Evolutionary conservation across 2,888 invertebrate species (phyloP).

Genomic region (Drepanosiphum platanoidis): DNA sequence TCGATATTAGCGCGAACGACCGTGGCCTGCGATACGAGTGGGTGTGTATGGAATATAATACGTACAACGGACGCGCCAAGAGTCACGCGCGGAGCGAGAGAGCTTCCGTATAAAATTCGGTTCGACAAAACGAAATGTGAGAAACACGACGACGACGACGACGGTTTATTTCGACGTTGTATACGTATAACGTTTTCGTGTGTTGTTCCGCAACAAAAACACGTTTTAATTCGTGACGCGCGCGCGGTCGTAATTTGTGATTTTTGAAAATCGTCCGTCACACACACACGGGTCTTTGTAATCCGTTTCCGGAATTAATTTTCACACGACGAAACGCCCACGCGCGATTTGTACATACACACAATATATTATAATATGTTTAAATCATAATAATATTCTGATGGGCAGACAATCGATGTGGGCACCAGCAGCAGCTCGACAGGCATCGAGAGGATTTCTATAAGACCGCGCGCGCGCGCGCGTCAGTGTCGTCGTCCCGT

Average conservation of each 20-base stretch:
- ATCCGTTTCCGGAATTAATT: slow-evolving; percentile 50
- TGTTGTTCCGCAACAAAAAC: not conserved
- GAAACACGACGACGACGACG: not conserved
- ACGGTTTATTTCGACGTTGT: not conserved
- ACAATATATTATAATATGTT: too few relatives aligned
- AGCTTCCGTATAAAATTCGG: not conserved
- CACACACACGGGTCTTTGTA: slow-evolving; percentile 2
- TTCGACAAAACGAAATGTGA: not conserved
- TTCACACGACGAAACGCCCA: slow-evolving; percentile 26
- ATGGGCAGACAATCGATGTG: slow-evolving; percentile 15
- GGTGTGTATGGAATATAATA: too few relatives aligned
- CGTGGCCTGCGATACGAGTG: too few relatives aligned
- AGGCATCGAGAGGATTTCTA: slow-evolving; percentile 7
- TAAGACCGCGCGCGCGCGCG: too few relatives aligned
- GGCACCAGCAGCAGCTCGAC: not conserved
- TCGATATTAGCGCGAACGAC: too few relatives aligned
- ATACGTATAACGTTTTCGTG: too few relatives aligned
- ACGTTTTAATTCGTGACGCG: slow-evolving; percentile 15
- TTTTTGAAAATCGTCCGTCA: not conserved
- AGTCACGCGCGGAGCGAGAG: not conserved
- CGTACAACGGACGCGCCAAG: too few relatives aligned
- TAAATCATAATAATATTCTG: not conserved
- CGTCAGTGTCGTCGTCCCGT: slow-evolving; percentile 25
- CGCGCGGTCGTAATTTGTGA: not conserved
- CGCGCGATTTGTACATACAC: not conserved